Evolutionary conservation across 2,797 vertebrate species (phyloP), one percentile per base, ranked within the genome.

Genomic region (Platalea minor): DNA sequence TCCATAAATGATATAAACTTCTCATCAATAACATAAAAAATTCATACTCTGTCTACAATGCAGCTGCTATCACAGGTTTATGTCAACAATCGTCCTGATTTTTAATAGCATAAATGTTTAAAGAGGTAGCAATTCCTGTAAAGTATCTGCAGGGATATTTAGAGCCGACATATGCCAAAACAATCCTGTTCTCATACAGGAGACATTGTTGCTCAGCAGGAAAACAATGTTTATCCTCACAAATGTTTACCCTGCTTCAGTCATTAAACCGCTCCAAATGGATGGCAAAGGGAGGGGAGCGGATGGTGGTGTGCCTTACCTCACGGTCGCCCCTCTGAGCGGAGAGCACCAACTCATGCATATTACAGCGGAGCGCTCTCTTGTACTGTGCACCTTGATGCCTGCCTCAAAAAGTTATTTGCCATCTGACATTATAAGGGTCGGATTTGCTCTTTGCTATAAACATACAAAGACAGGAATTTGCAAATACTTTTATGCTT

Each of bases 41-140:
- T 96, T 97, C 95, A 97, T 97, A 91, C 83, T 95, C 88, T 94
- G 78, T 95, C 96, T 96, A 96, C 92, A 97, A 60, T 96, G 86
- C 87, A 97, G 94, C 88, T 97, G 96, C 95, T 97, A 92, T 96
- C 91, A 96, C 96, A 96, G 94, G 90, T 96, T 96, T 97, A 95
- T 97, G 95, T 97, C 94, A 97, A 97, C 95, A 97, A 60, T 86
- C 69, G 85, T 93, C 94, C 91, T 97, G 95, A 96, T 96, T 97
- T 97, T 97, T 97, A 98, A 98, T 95, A 96, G 91, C 96, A 97
- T 97, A 91, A 97, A 97, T 97, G 88, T 97, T 98, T 97, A 96
- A 97, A 97, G 95, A 96, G 89, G 86, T 64, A 95, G 95, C 80
- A 89, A 95, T 97, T 97, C 93, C 85, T 97, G 88, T 92, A 96